Evolutionary conservation across 2,113 vertebrate genomes (phyloP).

Genomic region (Merops nubicus): DNA sequence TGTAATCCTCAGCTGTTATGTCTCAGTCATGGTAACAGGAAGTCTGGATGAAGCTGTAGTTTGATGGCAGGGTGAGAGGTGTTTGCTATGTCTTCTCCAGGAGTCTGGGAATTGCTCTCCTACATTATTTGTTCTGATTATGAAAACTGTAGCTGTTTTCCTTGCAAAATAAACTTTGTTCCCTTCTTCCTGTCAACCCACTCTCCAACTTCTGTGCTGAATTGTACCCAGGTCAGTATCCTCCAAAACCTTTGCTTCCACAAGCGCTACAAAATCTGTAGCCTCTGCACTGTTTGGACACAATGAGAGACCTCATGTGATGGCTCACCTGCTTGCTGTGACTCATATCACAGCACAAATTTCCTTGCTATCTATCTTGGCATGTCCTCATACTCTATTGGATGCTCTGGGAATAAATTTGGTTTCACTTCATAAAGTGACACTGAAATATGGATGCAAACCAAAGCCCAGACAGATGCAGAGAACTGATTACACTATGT

Average conservation of each 20-base stretch:
- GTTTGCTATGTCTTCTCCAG: neutral
- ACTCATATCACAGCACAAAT: neutral
- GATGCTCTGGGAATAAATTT: neutral
- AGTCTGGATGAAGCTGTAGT: neutral
- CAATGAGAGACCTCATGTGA: neutral
- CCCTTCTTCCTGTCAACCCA: neutral
- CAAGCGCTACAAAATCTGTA: neutral
- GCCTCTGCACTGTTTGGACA: neutral
- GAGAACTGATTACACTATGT: neutral
- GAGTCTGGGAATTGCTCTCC: neutral
- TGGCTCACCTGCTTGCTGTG: constrained; percentile 1
- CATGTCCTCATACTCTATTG: neutral
- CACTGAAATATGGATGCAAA: neutral
- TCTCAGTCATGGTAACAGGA: neutral
- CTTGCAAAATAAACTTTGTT: neutral
- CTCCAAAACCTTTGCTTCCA: neutral
- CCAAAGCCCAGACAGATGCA: constrained; percentile 25
- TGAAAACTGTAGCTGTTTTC: neutral
- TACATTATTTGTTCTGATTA: neutral
- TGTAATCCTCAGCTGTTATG: neutral
- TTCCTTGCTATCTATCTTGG: neutral
- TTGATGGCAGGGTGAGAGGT: neutral
- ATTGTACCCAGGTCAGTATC: neutral
- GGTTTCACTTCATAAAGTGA: neutral
- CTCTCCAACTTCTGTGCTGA: neutral